phyloP scores from a whole-genome alignment of 2,888 invertebrate species.

The Zygaena filipendulae region DNA sequence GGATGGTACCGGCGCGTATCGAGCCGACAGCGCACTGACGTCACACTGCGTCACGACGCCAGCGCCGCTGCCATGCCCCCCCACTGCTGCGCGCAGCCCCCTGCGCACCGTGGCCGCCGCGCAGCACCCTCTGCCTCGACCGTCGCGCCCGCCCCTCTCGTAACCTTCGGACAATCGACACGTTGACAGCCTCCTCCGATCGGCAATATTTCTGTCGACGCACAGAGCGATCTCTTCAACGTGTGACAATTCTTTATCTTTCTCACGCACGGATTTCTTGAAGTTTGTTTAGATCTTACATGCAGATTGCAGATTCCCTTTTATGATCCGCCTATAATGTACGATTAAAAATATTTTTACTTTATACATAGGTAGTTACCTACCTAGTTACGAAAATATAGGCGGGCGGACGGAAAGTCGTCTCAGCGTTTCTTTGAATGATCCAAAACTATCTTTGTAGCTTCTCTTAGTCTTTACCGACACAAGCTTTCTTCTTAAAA shows the following conservation, averaged over 20 bases:
- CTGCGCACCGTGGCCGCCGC: constrained; percentile 22
- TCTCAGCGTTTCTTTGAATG: too few relatives aligned
- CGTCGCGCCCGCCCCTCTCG: constrained; percentile 35
- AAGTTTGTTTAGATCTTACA: too few relatives aligned
- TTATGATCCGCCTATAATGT: too few relatives aligned
- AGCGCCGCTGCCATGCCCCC: constrained; percentile 60
- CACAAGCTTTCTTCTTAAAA: too few relatives aligned
- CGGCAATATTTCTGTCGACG: constrained; percentile 32
- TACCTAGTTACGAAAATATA: too few relatives aligned
- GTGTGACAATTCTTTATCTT: too few relatives aligned
- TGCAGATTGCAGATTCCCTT: too few relatives aligned
- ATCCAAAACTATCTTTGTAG: too few relatives aligned
- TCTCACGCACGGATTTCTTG: too few relatives aligned
- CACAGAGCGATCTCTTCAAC: constrained; percentile 24
- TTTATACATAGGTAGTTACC: too few relatives aligned
- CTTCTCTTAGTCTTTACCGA: too few relatives aligned
- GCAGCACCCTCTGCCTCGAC: constrained; percentile 57
- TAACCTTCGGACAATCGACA: constrained; percentile 56
- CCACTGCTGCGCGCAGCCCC: constrained; percentile 43
- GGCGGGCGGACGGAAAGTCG: constrained; percentile 30
- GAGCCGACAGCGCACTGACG: constrained; percentile 77
- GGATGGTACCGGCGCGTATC: constrained; percentile 70
- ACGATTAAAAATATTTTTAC: too few relatives aligned
- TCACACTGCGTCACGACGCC: constrained; percentile 75
- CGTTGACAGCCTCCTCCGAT: constrained; percentile 46